Percentiles rank a stretch among this genome's conserved stretches.
These are phyloP conservation scores for Heteropelma amictum DNA, from an alignment of 2,888 invertebrate species.

Conservation along the genomic window DNA sequence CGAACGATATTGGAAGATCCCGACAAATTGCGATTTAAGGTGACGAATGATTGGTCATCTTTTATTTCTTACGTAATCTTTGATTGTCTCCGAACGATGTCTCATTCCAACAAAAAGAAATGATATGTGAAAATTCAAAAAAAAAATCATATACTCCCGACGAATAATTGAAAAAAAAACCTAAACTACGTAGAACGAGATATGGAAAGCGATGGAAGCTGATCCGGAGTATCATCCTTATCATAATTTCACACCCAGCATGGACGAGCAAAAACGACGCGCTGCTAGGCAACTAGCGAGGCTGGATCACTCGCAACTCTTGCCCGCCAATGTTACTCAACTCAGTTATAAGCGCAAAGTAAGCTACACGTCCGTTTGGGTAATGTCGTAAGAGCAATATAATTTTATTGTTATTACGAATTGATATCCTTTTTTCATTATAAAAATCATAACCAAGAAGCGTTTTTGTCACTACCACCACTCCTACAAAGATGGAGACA, in stretches of 20 bases:
- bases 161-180: not conserved
- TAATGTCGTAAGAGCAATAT: not conserved
- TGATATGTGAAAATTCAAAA: not conserved
- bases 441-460: not conserved
- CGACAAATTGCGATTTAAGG: constrained; percentile 80
- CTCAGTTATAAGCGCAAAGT: constrained; percentile 84
- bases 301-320: constrained; percentile 83
- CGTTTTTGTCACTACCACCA: too few relatives aligned
- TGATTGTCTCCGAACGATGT: too few relatives aligned
- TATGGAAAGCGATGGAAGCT: constrained; percentile 88
- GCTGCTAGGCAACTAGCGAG: constrained; percentile 85
- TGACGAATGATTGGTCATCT: constrained; percentile 59
- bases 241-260: constrained; percentile 81
- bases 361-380: constrained; percentile 56
- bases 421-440: too few relatives aligned
- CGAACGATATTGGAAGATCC: constrained; percentile 80
- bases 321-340: constrained; percentile 82
- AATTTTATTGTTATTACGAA: too few relatives aligned
- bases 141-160: too few relatives aligned
- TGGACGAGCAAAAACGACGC: constrained; percentile 86
- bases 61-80: not conserved
- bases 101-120: too few relatives aligned
- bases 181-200: constrained; percentile 82
- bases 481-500: not conserved
- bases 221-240: constrained; percentile 86